A percentile compares a stretch with the other conserved stretches of the same genome.
phyloP scores from a whole-genome alignment of 2,797 vertebrate species.

The Helarctos malayanus region DNA sequence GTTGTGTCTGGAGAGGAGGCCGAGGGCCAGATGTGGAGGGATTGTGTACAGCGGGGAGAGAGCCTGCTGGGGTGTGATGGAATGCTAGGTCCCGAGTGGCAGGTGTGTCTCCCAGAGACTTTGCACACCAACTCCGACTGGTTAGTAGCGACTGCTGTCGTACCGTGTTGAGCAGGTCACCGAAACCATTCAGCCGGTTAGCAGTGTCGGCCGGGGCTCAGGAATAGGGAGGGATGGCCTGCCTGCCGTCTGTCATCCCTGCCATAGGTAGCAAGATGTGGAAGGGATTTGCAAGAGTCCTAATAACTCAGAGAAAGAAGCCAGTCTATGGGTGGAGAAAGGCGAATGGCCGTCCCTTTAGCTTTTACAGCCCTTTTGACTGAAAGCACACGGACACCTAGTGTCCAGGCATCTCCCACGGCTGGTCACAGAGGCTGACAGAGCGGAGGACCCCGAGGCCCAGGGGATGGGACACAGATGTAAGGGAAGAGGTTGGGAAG shows the following conservation, averaged over 20 bases:
- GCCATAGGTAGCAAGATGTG: background rate
- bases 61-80: background rate
- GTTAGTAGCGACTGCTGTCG: background rate
- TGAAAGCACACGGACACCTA: background rate
- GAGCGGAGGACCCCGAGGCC: background rate
- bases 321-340: background rate
- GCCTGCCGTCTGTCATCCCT: background rate
- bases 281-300: background rate
- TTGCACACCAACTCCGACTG: background rate
- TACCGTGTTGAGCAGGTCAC: background rate
- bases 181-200: background rate
- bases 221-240: background rate
- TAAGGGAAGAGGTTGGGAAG: background rate
- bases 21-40: background rate
- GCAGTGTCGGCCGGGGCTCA: background rate
- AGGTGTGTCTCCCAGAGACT: background rate
- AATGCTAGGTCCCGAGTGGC: background rate
- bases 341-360: background rate
- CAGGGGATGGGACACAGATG: background rate
- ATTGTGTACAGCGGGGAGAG: background rate
- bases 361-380: background rate
- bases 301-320: background rate
- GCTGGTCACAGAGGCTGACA: background rate
- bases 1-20: background rate
- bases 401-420: background rate